Percentiles rank a stretch among this genome's conserved stretches.
These are phyloP conservation scores for Penaeus japonicus DNA, from an alignment of 1,140 invertebrate genomes.

Conservation along the genomic window DNA sequence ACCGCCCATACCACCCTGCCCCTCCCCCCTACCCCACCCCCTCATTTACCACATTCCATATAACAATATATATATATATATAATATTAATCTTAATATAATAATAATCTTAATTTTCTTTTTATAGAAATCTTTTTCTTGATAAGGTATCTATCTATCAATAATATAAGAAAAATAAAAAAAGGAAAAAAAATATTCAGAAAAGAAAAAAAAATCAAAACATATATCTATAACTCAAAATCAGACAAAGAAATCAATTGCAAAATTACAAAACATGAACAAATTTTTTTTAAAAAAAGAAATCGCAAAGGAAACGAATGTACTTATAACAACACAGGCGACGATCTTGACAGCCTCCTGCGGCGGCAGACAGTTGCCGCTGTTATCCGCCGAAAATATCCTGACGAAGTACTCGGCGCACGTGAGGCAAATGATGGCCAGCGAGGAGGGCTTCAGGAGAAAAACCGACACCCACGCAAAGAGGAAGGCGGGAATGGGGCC, in stretches of 20 bases:
- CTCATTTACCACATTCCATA: too few relatives aligned
- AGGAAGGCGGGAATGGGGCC: constrained; percentile 80
- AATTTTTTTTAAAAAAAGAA: not conserved
- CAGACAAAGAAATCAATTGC: too few relatives aligned
- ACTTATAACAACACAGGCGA: constrained; percentile 49
- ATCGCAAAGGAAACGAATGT: not conserved
- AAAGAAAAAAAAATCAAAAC: not conserved
- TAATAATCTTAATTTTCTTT: too few relatives aligned
- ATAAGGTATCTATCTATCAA: not conserved
- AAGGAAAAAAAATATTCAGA: not conserved
- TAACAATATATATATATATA: too few relatives aligned
- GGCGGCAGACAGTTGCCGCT: constrained; percentile 74
- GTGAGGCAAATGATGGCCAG: constrained; percentile 85
- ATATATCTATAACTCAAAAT: too few relatives aligned
- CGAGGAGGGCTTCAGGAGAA: constrained; percentile 85
- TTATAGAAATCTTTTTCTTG: not conserved
- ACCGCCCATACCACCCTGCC: too few relatives aligned
- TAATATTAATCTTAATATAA: too few relatives aligned
- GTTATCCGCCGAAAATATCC: constrained; percentile 80
- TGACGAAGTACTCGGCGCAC: constrained; percentile 81
- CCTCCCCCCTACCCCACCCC: too few relatives aligned
- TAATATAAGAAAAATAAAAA: not conserved
- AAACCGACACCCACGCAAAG: constrained; percentile 80
- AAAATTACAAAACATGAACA: too few relatives aligned
- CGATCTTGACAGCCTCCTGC: constrained; percentile 69